Evolutionary conservation across 2,888 invertebrate genomes (phyloP).

Genomic region (Epirrhoe tristata): DNA sequence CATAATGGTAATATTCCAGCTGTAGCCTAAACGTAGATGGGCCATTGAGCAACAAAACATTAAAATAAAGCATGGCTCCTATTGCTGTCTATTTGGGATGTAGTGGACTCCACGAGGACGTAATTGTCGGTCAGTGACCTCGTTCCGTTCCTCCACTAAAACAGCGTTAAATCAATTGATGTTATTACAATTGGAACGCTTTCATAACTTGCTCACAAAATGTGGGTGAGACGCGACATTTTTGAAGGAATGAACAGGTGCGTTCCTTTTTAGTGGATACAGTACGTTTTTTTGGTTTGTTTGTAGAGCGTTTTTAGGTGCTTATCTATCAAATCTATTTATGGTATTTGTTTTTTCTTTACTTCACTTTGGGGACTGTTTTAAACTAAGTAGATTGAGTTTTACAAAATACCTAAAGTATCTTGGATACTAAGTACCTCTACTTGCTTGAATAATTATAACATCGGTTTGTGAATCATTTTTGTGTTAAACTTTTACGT

Average conservation of each 20-base stretch:
- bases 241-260: conserved; percentile 57
- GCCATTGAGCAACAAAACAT: conserved; percentile 43
- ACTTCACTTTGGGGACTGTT: background rate
- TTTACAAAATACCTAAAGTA: background rate
- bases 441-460: background rate
- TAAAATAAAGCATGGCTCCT: conserved; percentile 44
- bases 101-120: conserved; percentile 72
- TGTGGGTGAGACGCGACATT: conserved; percentile 55
- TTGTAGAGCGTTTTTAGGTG: conserved; percentile 19
- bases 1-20: conserved; percentile 6
- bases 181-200: conserved; percentile 83
- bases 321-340: conserved; percentile 1
- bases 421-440: background rate
- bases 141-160: conserved; percentile 82
- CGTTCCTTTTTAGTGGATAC: conserved; percentile 50
- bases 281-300: conserved; percentile 34
- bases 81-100: conserved; percentile 52
- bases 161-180: conserved; percentile 84
- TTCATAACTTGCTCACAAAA: conserved; percentile 70
- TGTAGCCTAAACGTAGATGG: conserved; percentile 20
- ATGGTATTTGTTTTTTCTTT: background rate
- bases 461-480: background rate
- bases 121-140: conserved; percentile 83
- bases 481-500: background rate
- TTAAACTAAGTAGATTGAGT: background rate